Base-by-base conservation (phyloP, 2,888 invertebrate genomes). In the Rugalucina vietnamica region DNA sequence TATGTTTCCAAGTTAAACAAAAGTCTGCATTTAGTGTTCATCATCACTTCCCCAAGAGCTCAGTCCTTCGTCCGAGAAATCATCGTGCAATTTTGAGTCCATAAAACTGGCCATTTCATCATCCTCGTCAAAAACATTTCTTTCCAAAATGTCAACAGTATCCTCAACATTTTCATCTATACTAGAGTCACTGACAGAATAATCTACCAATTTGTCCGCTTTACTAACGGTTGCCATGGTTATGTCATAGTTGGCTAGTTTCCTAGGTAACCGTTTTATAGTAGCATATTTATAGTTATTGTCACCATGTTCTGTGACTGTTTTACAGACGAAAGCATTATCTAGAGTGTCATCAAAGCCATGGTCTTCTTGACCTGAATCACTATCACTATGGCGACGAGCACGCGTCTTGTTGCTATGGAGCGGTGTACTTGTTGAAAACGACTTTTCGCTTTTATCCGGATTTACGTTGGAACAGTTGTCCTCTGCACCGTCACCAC, bases 51-150 rank as follows among this genome's bases (percentile, higher is more conserved):
- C 86, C 32, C 84, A 24, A 18, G 86, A 86, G 65, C 86, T 86
- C 1, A 86, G 81, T 21, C 86, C 86, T 60, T 86, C 86, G 43
- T 86, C 86, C 0, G 83, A 81, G 36, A 79, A 79, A 18, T 86
- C 84, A 49, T 86, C 86, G n/a, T 65, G 69, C 27, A 84, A 43
- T 79, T 79, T 84, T 1, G 86, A 81, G 5, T 79, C 82, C 86
- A 86, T 86, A 54, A 86, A 86, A 50, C 86, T 86, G 12, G 81
- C 86, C 81, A 86, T 81, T 73, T 79, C 83, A 27, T 81, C 84
- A 37, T 86, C 86, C 74, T 86, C 86, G n/a, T 79, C 69, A 21
- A 49, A n/a, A 8, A 32, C 29, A 12, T 72, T 73, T 14, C 84
- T 84, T 36, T 37, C 54, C 36, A 86, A 86, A 0, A 79, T 50